Evolutionary conservation across 64 coral and sea anemone species (phyloP).

Genomic region (Cladopsammia gracilis): DNA sequence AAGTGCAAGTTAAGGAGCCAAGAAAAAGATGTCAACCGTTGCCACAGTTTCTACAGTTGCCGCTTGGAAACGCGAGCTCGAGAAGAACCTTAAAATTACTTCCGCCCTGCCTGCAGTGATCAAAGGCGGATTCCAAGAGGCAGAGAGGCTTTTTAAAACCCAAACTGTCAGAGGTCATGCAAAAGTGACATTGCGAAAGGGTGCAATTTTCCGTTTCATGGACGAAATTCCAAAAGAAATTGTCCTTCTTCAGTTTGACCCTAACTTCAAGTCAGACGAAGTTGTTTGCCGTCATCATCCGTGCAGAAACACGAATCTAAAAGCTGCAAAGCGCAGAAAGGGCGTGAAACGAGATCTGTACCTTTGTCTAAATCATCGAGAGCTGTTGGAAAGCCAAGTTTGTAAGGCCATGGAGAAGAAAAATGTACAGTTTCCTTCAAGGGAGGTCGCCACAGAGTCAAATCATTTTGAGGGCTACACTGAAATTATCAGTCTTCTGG

Average conservation of each 20-base stretch:
- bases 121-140: background rate
- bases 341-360: background rate
- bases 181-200: background rate
- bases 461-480: background rate
- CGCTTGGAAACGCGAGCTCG: background rate
- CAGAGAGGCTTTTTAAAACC: background rate
- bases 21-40: too few relatives aligned
- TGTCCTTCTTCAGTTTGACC: background rate
- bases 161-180: background rate
- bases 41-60: background rate
- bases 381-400: background rate
- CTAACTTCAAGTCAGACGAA: background rate
- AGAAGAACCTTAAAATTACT: conserved; percentile 2
- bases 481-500: background rate
- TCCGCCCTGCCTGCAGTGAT: conserved; percentile 4
- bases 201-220: background rate
- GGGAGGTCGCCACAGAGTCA: background rate
- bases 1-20: too few relatives aligned
- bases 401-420: background rate
- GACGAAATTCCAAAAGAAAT: background rate
- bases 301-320: background rate
- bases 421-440: background rate
- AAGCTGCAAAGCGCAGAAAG: background rate
- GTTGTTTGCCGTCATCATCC: background rate
- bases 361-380: background rate